Evolutionary conservation across 2,888 invertebrate species (phyloP).

Genomic region (Amblyteles armatorius): DNA sequence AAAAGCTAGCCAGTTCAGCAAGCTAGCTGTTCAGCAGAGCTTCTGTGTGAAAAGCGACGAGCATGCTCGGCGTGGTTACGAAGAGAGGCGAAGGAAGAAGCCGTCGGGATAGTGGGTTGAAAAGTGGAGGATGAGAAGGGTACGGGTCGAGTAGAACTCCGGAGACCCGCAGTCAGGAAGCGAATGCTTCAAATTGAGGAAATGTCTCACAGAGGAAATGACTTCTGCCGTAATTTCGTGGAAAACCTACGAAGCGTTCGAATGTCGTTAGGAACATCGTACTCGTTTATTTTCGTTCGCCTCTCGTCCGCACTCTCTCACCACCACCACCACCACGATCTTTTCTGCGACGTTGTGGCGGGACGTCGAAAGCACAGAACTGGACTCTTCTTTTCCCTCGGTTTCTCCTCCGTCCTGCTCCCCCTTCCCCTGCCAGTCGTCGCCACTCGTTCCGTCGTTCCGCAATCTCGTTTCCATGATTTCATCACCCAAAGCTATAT

Average conservation of each 20-base stretch:
- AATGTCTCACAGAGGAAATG: conserved; percentile 71
- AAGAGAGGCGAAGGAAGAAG: conserved; percentile 40
- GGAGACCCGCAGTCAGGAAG: conserved; percentile 58
- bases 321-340: conserved; percentile 9
- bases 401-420: conserved; percentile 1
- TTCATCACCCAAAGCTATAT: conserved; percentile 43
- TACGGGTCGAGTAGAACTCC: conserved; percentile 49
- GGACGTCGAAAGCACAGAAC: conserved; percentile 8
- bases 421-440: not conserved
- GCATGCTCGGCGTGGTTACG: conserved; percentile 32
- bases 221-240: conserved; percentile 71
- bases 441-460: conserved; percentile 14
- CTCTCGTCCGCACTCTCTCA: conserved; percentile 37
- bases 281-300: conserved; percentile 63
- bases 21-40: conserved; percentile 17
- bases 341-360: conserved; percentile 33
- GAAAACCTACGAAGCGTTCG: conserved; percentile 69
- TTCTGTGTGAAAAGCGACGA: conserved; percentile 47
- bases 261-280: conserved; percentile 69
- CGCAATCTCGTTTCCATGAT: conserved; percentile 40
- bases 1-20: conserved; percentile 54
- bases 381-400: conserved; percentile 19
- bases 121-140: conserved; percentile 52
- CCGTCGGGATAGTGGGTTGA: conserved; percentile 49
- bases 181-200: conserved; percentile 71